Base-by-base conservation (phyloP, 2,888 invertebrate genomes). In the Biston stratarius region DNA sequence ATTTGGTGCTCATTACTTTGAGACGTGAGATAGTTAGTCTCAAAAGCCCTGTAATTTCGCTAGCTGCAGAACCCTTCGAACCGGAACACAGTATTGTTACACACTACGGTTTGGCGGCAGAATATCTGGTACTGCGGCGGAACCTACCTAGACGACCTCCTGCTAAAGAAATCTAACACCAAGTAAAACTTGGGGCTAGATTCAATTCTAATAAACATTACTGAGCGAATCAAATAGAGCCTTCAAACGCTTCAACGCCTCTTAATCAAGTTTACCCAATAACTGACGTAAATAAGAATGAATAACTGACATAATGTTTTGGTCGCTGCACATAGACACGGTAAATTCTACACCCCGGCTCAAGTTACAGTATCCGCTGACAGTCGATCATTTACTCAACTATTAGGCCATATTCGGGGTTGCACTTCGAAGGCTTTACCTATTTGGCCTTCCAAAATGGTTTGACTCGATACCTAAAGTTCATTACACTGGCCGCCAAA, bases 341-440 rank as follows among this genome's bases (percentile, higher is more conserved):
- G 78, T 79, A 85, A 89, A 88, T 87, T 85, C 82, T 83, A 86
- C 85, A 85, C 83, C 82, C 81, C 78, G 76, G 88, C 85, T 92
- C 89, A 80, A 42, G 80, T 93, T 92, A 90, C 92, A 72, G 83
- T 90, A 92, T 92, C 91, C 91, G 89, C 75, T 86, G 83, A 74
- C 83, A 85, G 84, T 86, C 85, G 76, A 85, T 87, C 86, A 89
- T 89, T 83, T 86, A 85, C 82, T 78, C 83, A 89, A 84, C 89
- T 90, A 91, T 86, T 87, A 87, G 87, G 87, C 83, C 81, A 88
- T 90, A 89, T 91, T 90, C 87, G 90, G 90, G 89, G 87, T 84
- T 83, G 91, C 93, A 93, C 87, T 93, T 93, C 79, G 74, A 83
- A 77, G 93, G 93, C 90, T 93, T 93, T 91, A 86, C 84, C 85